phyloP scores from a whole-genome alignment of 2,888 invertebrate species.

The Germaria angustata region DNA sequence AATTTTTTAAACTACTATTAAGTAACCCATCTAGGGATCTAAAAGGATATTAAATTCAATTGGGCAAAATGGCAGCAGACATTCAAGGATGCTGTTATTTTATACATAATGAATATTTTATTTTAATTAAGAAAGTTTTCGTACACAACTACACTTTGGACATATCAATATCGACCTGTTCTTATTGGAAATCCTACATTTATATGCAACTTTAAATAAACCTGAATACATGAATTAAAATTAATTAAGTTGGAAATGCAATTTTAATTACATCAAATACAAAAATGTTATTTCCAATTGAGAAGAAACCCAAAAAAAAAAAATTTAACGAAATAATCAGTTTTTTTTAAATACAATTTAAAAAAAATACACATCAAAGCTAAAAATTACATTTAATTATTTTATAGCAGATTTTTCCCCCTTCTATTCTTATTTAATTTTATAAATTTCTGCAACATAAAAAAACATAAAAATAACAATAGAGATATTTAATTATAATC shows the following conservation, averaged over 20 bases:
- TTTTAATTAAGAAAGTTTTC: too few species aligned
- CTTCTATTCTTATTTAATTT: slow-evolving; percentile 1
- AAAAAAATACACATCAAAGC: slow-evolving; percentile 24
- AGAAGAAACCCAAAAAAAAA: neutral
- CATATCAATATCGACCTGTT: too few species aligned
- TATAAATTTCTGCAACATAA: neutral
- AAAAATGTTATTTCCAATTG: neutral
- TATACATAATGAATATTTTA: too few species aligned
- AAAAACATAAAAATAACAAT: slow-evolving; percentile 39
- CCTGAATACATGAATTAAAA: neutral
- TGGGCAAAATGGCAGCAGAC: too few species aligned
- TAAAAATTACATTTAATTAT: slow-evolving; percentile 42
- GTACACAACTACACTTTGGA: too few species aligned
- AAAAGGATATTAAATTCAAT: too few species aligned
- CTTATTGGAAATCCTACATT: neutral
- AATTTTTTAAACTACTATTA: too few species aligned
- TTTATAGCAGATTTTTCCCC: slow-evolving; percentile 16
- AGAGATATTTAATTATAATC: slow-evolving; percentile 60
- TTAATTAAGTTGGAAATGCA: slow-evolving; percentile 20
- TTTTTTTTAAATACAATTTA: neutral
- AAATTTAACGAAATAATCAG: slow-evolving; percentile 11
- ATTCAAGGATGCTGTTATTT: too few species aligned
- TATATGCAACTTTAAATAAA: neutral
- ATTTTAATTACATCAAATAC: slow-evolving; percentile 34
- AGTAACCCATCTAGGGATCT: too few species aligned